Conservation (phyloP, 2,113 vertebrate species). For the Cranoglanis bouderius region DNA sequence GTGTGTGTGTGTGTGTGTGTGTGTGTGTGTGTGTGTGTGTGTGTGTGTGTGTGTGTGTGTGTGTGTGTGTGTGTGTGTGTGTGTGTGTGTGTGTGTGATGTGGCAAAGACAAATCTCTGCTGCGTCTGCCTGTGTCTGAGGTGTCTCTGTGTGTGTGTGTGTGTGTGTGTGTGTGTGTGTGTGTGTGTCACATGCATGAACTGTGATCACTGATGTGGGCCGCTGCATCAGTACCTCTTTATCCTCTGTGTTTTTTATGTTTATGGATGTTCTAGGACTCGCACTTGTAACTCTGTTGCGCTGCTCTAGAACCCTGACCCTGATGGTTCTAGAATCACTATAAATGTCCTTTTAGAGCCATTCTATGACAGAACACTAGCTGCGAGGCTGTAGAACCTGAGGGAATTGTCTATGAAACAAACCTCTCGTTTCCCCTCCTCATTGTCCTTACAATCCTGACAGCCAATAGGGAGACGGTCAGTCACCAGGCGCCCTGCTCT, state of each 20-base stretch:
- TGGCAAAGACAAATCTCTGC: not conserved
- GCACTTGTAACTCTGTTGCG: not conserved
- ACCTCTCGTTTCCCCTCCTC: not conserved
- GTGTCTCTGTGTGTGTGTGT: not conserved
- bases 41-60: no score
- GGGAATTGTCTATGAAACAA: not conserved
- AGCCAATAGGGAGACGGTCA: not conserved
- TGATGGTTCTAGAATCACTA: not conserved
- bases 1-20: no score
- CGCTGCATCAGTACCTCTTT: not conserved
- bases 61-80: not conserved
- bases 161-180: not conserved
- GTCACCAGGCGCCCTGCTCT: constrained; percentile 29
- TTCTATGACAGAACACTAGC: constrained; percentile 17
- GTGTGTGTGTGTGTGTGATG: not conserved
- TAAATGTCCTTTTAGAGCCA: not conserved
- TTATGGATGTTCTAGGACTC: not conserved
- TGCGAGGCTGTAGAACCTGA: not conserved
- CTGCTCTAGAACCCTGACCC: not conserved
- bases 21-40: constrained; percentile 10
- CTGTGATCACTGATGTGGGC: not conserved
- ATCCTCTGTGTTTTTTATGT: not conserved
- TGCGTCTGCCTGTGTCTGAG: not conserved
- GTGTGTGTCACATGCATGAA: not conserved
- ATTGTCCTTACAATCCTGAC: not conserved